Percentiles rank a stretch among this genome's conserved stretches.
Conservation (phyloP, 2,113 vertebrate genomes). For the Bos indicus region DNA sequence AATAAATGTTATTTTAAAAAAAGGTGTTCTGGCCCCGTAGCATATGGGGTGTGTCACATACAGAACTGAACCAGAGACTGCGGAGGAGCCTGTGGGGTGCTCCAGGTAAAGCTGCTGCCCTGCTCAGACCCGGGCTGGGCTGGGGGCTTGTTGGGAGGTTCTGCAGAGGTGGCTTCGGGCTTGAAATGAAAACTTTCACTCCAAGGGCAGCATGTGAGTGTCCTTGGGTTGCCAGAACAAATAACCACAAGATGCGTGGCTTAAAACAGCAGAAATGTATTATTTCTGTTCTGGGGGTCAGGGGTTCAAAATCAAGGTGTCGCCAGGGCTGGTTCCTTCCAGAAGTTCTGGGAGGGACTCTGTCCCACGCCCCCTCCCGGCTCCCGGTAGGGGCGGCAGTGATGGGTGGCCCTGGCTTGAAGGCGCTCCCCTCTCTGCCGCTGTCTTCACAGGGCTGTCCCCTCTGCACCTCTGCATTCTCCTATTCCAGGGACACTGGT, state of each 20-base stretch:
- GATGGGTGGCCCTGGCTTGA: not conserved
- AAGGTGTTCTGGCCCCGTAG: not conserved
- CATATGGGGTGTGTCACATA: not conserved
- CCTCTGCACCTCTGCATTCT: not conserved
- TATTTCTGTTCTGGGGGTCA: not conserved
- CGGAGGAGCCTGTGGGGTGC: rapidly evolving
- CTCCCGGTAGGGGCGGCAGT: rapidly evolving
- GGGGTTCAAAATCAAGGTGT: not conserved
- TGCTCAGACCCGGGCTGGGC: not conserved
- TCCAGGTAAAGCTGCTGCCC: not conserved
- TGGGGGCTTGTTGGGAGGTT: not conserved
- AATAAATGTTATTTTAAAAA: not conserved
- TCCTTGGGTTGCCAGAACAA: not conserved
- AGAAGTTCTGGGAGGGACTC: not conserved
- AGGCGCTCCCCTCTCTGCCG: rapidly evolving
- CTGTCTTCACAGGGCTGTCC: not conserved
- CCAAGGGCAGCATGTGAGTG: no score
- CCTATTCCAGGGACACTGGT: no score
- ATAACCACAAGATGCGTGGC: not conserved
- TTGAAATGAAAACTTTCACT: not conserved
- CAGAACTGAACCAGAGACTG: not conserved
- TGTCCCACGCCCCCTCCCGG: rapidly evolving
- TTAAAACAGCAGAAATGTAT: not conserved
- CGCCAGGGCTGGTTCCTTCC: rapidly evolving
- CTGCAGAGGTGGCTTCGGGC: rapidly evolving